Evolutionary conservation across 2,888 invertebrate species (phyloP), one percentile per base, ranked within the genome.

Genomic region (Agrotis segetum): DNA sequence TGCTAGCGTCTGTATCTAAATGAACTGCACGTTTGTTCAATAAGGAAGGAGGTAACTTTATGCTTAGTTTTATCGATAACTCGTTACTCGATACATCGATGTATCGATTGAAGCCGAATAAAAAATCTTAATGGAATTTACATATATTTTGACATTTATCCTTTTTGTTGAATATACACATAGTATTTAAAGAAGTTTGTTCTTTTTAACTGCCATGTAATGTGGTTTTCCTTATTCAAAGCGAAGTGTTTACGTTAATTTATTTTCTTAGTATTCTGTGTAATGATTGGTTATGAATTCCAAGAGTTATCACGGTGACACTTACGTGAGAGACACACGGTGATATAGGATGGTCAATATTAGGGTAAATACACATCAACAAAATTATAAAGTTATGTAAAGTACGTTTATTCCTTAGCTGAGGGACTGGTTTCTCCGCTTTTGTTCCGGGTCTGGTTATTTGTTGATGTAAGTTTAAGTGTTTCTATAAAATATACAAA

Each of bases 301-400:
- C 40, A 46, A 14, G 62, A 81, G 77, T 79, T 83, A 83, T 84
- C 85, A 56, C 58, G 21, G 29, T 75, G 81, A 83, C 81, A 81
- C 68, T 70, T 64, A 52, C n/a, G 11, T 1, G 0, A 1, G 50
- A 11, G 52, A 79, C 55, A 77, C n/a, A 83, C 73, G 13, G 73
- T 1, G 1, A 0, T 16, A 2, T 14, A 60, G 11, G 34, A 24
- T 59, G 40, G 59, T 60, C 46, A 67, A 63, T 77, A n/a, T 56
- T n/a, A 34, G 34, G 0, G 34, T 34, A 7, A 34, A 6, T 7
- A 7, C 34, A 34, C 7, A 34, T 0, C 6, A 29, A 29, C 4
- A 29, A 29, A 29, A 34, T 2, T 24, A 24, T 24, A 24, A 24
- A 24, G 24, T 24, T 24, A 24, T 24, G 24, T 24, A 24, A 24